Base-by-base conservation (phyloP, 2,888 invertebrate genomes). In the Tenthredo scrophulariae region DNA sequence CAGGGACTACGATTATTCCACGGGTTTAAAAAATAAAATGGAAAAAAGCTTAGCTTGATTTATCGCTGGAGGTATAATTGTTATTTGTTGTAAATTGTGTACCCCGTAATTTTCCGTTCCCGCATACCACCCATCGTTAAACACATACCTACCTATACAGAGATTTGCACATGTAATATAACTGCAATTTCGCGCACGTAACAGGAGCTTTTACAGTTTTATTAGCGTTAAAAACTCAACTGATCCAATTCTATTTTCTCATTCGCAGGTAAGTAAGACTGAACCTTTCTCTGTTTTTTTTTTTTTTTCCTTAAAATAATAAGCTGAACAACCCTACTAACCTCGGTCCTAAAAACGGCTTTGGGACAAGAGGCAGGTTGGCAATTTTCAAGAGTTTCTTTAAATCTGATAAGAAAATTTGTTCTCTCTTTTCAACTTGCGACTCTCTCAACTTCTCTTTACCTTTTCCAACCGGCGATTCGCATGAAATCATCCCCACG, bases 401-500 rank as follows among this genome's bases (percentile, higher is more conserved):
- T n/a, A 29, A 54, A 54, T n/a, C 54, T 77, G 46, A 54, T 77
- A 54, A 33, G 50, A 33, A 50, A n/a, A 43, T 77, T 77, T n/a
- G 50, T 54, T 54, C 18, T 10, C 54, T 77, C 77, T 54, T n/a
- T 54, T 18, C 77, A 77, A 33, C 29, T 77, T 18, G 6, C 33
- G 54, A 26, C n/a, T 54, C 50, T n/a, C 40, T 74, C 43, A 26
- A 37, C 9, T 74, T 74, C 5, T 40, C 18, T 50, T 54, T 7
- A 54, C 50, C 29, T 77, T 80, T 80, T 80, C 37, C 22, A 7
- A 22, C 80, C 58, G 33, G 26, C 13, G 33, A 65, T 46, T 46
- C 67, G 43, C 83, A 67, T 46, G 83, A 43, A 67, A 83, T 83
- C 65, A 67, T 83, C 83, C 46, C 67, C 46, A 13, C 46, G 83